phyloP scores from a whole-genome alignment of 1,140 invertebrate genomes.

The Drosophila yakuba region DNA sequence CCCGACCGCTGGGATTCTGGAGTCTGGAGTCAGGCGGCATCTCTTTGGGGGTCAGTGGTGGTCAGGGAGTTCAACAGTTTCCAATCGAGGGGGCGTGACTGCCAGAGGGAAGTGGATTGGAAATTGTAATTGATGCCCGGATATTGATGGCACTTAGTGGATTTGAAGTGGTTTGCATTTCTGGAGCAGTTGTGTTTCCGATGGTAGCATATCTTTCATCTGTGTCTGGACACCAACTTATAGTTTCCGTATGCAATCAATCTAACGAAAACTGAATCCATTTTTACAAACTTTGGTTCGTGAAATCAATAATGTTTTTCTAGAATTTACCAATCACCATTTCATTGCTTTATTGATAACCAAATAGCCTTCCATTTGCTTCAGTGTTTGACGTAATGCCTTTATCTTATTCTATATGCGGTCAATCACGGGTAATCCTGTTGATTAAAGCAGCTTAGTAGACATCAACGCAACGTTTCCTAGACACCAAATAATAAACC shows the following conservation, averaged over 20 bases:
- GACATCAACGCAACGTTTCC: background rate
- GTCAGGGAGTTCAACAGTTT: constrained; percentile 53
- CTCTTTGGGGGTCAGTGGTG: constrained; percentile 55
- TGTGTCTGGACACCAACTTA: background rate
- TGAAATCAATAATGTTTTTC: too few relatives aligned
- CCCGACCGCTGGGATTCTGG: constrained; percentile 25
- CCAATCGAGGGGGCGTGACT: constrained; percentile 62
- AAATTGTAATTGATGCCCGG: constrained; percentile 50
- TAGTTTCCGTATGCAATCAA: background rate
- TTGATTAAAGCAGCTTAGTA: background rate
- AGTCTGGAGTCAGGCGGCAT: constrained; percentile 15
- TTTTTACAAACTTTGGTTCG: too few relatives aligned
- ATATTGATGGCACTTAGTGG: constrained; percentile 29
- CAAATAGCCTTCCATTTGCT: background rate
- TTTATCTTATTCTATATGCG: background rate
- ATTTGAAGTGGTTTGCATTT: constrained; percentile 29
- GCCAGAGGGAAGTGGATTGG: constrained; percentile 15
- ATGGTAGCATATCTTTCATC: background rate
- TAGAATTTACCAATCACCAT: too few relatives aligned
- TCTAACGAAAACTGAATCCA: background rate
- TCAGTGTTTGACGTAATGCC: background rate
- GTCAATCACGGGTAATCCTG: background rate
- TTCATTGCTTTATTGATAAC: too few relatives aligned
- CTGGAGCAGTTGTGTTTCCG: background rate
- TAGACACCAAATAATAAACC: background rate